phyloP scores from a whole-genome alignment of 2,888 invertebrate species.

The Falcaria lacertinaria region DNA sequence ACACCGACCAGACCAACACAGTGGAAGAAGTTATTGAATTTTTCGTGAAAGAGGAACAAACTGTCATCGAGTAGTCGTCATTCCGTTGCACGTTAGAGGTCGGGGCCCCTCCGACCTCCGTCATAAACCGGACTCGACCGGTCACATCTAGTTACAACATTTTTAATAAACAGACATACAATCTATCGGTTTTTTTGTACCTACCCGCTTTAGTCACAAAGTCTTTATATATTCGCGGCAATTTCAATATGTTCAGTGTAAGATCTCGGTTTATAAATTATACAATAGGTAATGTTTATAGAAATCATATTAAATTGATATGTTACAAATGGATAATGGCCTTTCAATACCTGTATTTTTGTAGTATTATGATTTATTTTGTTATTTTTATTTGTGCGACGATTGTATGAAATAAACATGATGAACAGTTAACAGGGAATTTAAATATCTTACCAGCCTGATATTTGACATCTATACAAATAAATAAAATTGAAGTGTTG shows the following conservation, averaged over 20 bases:
- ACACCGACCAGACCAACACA: conserved; percentile 90
- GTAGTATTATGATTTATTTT: conserved; percentile 32
- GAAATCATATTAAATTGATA: conserved; percentile 76
- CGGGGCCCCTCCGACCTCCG: conserved; percentile 47
- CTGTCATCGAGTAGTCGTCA: conserved; percentile 85
- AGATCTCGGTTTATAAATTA: conserved; percentile 63
- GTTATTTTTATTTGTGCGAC: conserved; percentile 32
- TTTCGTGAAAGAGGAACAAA: conserved; percentile 97
- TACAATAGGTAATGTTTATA: conserved; percentile 75
- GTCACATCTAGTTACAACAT: conserved; percentile 20
- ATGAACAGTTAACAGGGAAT: conserved; percentile 35
- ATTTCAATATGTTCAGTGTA: conserved; percentile 57
- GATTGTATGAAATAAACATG: conserved; percentile 57
- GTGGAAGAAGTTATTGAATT: conserved; percentile 98
- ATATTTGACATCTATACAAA: conserved; percentile 1
- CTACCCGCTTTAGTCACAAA: conserved; percentile 46
- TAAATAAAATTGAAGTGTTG: too few relatives aligned
- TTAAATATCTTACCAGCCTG: conserved; percentile 27
- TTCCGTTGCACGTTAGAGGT: conserved; percentile 48
- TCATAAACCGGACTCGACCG: conserved; percentile 23
- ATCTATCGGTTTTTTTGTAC: conserved; percentile 51
- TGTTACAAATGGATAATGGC: conserved; percentile 67
- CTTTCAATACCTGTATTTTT: conserved; percentile 64
- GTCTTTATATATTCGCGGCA: conserved; percentile 23
- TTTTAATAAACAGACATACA: conserved; percentile 41